Percentiles rank a stretch among this genome's conserved stretches.
Conservation (phyloP, 2,888 invertebrate species). For the Eilema caniola region DNA sequence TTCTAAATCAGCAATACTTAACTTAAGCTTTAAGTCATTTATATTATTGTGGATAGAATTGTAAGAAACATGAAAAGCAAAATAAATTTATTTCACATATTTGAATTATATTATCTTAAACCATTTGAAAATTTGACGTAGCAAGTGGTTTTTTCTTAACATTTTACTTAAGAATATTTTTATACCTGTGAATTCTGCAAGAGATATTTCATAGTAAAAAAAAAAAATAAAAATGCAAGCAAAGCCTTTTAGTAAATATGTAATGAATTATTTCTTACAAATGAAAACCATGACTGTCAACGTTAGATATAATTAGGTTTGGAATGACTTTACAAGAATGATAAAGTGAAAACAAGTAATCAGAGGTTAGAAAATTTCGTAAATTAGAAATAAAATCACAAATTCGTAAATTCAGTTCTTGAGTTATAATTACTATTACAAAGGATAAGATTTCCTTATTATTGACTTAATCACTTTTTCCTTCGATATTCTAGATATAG, state of each 20-base stretch:
- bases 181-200: not conserved
- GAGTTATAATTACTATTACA: no score
- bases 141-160: not conserved
- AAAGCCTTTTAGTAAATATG: no score
- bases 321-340: not conserved
- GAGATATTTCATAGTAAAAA: no score
- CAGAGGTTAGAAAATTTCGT: not conserved
- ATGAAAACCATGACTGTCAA: not conserved
- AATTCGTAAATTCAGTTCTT: not conserved
- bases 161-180: slow-evolving; percentile 10
- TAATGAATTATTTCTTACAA: not conserved
- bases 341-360: not conserved
- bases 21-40: no score
- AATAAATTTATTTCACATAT: no score
- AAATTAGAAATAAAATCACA: not conserved
- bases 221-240: no score
- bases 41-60: no score
- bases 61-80: not conserved
- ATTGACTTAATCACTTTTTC: no score
- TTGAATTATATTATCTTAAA: not conserved
- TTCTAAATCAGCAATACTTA: no score
- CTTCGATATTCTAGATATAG: no score
- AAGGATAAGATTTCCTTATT: no score
- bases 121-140: slow-evolving; percentile 10
- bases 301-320: not conserved